These are phyloP conservation scores for Aphidoletes aphidimyza DNA, from an alignment of 2,888 invertebrate species.

Conservation along the genomic window DNA sequence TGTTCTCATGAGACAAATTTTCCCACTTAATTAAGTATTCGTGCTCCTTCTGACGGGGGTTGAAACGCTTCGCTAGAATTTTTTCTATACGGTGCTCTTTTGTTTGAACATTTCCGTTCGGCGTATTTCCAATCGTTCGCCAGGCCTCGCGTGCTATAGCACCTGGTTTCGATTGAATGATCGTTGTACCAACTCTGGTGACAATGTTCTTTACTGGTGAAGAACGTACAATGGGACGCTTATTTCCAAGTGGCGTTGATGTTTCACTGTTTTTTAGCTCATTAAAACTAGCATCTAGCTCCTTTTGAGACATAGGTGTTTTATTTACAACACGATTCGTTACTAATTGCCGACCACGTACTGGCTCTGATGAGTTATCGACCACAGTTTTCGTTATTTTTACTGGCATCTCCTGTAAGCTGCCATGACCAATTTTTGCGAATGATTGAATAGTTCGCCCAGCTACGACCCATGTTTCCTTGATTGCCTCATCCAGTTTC, in stretches of 20 bases:
- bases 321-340: constrained; percentile 33
- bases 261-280: constrained; percentile 42
- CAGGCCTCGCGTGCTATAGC: neutral
- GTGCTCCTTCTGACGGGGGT: constrained; percentile 79
- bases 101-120: constrained; percentile 61
- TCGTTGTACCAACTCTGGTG: neutral
- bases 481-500: constrained; percentile 77
- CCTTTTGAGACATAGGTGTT: constrained; percentile 40
- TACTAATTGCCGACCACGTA: constrained; percentile 7
- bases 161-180: constrained; percentile 21
- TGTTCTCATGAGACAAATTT: constrained; percentile 80
- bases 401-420: constrained; percentile 66
- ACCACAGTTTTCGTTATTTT: constrained; percentile 67
- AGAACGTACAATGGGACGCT: constrained; percentile 5
- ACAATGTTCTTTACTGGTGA: neutral
- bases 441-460: constrained; percentile 80
- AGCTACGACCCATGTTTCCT: constrained; percentile 83
- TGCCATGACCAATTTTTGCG: constrained; percentile 70
- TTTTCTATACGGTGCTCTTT: constrained; percentile 83
- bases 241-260: neutral
- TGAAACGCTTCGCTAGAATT: constrained; percentile 85
- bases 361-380: constrained; percentile 60
- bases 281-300: constrained; percentile 42
- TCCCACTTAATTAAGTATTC: constrained; percentile 91
- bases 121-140: constrained; percentile 1